These are phyloP conservation scores for Synanthedon andrenaeformis DNA, from an alignment of 2,888 invertebrate species.

Conservation along the genomic window DNA sequence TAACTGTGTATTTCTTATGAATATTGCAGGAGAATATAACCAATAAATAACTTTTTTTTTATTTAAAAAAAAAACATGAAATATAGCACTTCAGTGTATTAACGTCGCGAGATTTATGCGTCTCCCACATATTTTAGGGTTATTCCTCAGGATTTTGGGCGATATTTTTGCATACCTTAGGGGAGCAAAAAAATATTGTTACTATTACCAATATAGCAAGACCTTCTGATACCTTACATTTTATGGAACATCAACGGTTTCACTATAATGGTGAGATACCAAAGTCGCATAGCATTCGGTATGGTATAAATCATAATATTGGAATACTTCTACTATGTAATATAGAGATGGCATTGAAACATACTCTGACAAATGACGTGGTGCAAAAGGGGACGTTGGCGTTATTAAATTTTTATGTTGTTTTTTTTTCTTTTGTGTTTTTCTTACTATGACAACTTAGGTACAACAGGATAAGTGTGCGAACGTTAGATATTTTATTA, in stretches of 20 bases:
- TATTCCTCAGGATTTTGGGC: conserved; percentile 43
- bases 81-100: conserved; percentile 52
- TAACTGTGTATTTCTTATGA: too few species aligned
- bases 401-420: neutral
- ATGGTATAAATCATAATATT: conserved; percentile 67
- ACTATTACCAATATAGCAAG: conserved; percentile 21
- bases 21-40: too few species aligned
- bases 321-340: conserved; percentile 39
- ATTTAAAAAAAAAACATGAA: neutral
- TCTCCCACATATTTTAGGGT: conserved; percentile 36
- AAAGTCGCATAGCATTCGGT: conserved; percentile 30
- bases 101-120: conserved; percentile 62
- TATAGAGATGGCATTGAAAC: conserved; percentile 44
- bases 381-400: conserved; percentile 18
- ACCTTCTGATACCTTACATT: conserved; percentile 7
- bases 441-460: too few species aligned
- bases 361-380: conserved; percentile 58
- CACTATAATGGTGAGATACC: conserved; percentile 12
- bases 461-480: too few species aligned
- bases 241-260: conserved; percentile 5
- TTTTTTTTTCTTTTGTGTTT: neutral
- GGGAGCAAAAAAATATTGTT: conserved; percentile 50
- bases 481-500: too few species aligned
- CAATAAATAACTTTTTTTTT: too few species aligned
- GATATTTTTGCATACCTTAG: conserved; percentile 63